Evolutionary conservation across 2,113 vertebrate species (phyloP).

Genomic region (Vimba vimba): DNA sequence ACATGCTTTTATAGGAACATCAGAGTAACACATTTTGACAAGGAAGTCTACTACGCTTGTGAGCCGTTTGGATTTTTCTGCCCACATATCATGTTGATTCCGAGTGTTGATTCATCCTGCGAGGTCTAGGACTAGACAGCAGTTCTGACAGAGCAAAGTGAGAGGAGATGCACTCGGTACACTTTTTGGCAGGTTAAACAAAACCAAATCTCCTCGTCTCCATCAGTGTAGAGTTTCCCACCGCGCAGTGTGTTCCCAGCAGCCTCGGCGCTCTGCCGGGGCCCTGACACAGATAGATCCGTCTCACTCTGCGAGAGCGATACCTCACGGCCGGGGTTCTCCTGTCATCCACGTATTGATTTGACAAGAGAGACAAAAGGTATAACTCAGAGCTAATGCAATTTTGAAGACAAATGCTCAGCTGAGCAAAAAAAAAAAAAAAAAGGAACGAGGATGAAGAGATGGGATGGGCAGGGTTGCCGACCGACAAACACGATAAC

Average conservation of each 20-base stretch:
- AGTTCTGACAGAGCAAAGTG: slow-evolving; percentile 35
- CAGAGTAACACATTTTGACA: slow-evolving; percentile 10
- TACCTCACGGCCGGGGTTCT: slow-evolving; percentile 59
- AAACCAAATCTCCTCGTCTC: slow-evolving; percentile 28
- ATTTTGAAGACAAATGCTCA: slow-evolving; percentile 61
- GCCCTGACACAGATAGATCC: slow-evolving; percentile 47
- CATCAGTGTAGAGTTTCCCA: slow-evolving; percentile 37
- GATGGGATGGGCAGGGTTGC: slow-evolving; percentile 29
- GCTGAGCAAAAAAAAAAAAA: slow-evolving; percentile 44
- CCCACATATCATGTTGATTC: slow-evolving; percentile 1
- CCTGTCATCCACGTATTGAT: slow-evolving; percentile 60
- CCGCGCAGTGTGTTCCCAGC: slow-evolving; percentile 4
- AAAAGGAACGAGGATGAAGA: slow-evolving; percentile 18
- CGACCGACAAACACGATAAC: slow-evolving; percentile 25
- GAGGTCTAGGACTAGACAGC: slow-evolving; percentile 14
- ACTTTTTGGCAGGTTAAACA: slow-evolving; percentile 42
- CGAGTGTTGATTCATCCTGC: slow-evolving; percentile 12
- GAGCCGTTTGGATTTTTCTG: slow-evolving; percentile 7
- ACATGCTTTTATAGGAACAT: neutral
- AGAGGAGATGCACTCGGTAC: slow-evolving; percentile 30
- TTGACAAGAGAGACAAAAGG: slow-evolving; percentile 62
- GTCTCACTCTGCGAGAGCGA: slow-evolving; percentile 47
- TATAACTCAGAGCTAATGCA: slow-evolving; percentile 62
- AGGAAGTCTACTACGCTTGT: neutral
- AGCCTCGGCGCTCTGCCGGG: slow-evolving; percentile 24